Conservation (phyloP, 2,888 invertebrate species). For the Isoperla grammatica region DNA sequence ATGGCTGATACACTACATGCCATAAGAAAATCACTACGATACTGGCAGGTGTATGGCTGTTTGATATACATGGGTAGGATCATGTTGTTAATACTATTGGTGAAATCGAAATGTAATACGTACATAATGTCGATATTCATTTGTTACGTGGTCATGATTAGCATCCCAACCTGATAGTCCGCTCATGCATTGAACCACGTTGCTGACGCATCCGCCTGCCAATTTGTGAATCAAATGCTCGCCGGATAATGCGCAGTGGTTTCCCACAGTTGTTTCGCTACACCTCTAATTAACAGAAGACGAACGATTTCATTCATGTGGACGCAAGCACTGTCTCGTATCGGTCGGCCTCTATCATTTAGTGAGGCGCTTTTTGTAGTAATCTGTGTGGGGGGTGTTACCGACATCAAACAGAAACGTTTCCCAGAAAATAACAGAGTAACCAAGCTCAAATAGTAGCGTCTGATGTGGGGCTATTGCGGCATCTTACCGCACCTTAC, state of each 20-base stretch:
- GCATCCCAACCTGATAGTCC: too few relatives aligned
- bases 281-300: conserved; percentile 13
- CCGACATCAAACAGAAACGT: not conserved
- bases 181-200: too few relatives aligned
- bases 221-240: conserved; percentile 9
- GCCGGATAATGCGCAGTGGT: not conserved
- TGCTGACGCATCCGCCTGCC: not conserved
- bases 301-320: conserved; percentile 13
- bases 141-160: too few relatives aligned
- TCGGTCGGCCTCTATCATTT: not conserved
- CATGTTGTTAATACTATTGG: too few relatives aligned
- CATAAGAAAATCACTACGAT: too few relatives aligned
- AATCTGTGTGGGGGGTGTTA: too few relatives aligned
- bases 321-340: not conserved
- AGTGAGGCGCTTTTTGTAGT: not conserved
- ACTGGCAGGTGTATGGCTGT: too few relatives aligned
- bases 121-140: too few relatives aligned
- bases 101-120: too few relatives aligned
- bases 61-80: too few relatives aligned
- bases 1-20: too few relatives aligned
- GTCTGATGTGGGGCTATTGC: not conserved
- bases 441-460: not conserved
- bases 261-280: not conserved
- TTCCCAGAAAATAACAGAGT: not conserved
- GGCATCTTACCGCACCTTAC: too few relatives aligned